These are phyloP conservation scores for Harpalus rufipes DNA, from an alignment of 2,888 invertebrate genomes.

Conservation along the genomic window DNA sequence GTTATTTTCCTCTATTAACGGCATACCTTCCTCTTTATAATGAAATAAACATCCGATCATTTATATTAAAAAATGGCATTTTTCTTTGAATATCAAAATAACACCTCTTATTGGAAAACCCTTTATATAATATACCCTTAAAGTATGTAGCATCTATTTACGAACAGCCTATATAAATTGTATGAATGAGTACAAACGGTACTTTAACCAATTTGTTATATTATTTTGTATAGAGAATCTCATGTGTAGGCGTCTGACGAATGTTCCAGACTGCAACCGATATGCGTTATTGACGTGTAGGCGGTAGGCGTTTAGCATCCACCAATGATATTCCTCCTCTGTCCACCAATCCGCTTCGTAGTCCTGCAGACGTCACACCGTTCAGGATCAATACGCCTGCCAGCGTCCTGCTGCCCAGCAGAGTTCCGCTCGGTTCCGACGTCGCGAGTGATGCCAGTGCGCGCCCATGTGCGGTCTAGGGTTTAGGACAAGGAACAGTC, in stretches of 20 bases:
- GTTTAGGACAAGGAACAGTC: slow-evolving; percentile 97
- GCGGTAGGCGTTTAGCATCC: slow-evolving; percentile 32
- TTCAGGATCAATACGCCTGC: slow-evolving; percentile 75
- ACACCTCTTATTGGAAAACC: too few species aligned
- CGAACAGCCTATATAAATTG: not conserved
- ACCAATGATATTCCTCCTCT: slow-evolving; percentile 39
- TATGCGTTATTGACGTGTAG: slow-evolving; percentile 53
- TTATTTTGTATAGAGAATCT: not conserved
- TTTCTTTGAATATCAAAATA: too few species aligned
- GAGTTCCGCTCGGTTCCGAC: slow-evolving; percentile 62
- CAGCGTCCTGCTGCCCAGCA: slow-evolving; percentile 72
- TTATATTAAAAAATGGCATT: too few species aligned
- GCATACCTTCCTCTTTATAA: too few species aligned
- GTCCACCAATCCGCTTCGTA: slow-evolving; percentile 71
- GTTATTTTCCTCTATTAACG: too few species aligned
- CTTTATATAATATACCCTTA: too few species aligned
- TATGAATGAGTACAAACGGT: not conserved
- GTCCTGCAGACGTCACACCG: slow-evolving; percentile 74
- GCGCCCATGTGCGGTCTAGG: slow-evolving; percentile 96
- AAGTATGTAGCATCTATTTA: too few species aligned
- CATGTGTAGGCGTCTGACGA: not conserved
- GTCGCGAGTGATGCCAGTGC: slow-evolving; percentile 75
- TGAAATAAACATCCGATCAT: too few species aligned
- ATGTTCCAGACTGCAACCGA: slow-evolving; percentile 6
- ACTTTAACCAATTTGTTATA: not conserved